Conservation (phyloP, 2,888 invertebrate genomes). For the Trichopria drosophilae region DNA sequence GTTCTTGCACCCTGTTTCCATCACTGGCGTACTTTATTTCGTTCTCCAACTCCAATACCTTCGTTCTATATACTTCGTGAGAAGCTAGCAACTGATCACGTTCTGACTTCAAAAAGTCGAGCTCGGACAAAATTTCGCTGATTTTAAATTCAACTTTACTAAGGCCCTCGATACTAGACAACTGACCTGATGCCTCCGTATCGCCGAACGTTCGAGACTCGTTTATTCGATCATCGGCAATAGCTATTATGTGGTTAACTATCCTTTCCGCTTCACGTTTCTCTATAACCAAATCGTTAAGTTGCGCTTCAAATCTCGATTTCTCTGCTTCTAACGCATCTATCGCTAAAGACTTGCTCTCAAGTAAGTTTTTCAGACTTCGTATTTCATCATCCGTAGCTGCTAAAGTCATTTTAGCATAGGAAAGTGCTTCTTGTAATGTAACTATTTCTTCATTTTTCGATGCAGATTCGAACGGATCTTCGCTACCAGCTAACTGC, state of each 20-base stretch:
- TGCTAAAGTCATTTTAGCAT: too few species aligned
- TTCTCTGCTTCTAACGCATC: slow-evolving; percentile 23
- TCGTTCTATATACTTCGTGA: slow-evolving; percentile 35
- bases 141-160: slow-evolving; percentile 1
- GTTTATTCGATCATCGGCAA: too few species aligned
- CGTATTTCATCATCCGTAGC: slow-evolving; percentile 24
- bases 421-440: slow-evolving; percentile 6
- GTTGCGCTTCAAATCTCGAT: slow-evolving; percentile 22
- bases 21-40: slow-evolving; percentile 37
- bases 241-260: too few species aligned
- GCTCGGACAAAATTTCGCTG: slow-evolving; percentile 1
- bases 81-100: slow-evolving; percentile 34
- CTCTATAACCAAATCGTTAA: slow-evolving; percentile 23
- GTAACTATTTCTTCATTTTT: slow-evolving; percentile 24
- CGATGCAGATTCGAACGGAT: slow-evolving; percentile 6
- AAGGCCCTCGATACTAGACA: slow-evolving; percentile 2
- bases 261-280: too few species aligned
- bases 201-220: too few species aligned
- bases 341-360: slow-evolving; percentile 15
- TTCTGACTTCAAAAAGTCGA: slow-evolving; percentile 29
- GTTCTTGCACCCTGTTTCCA: slow-evolving; percentile 22
- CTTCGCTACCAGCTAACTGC: slow-evolving; percentile 28
- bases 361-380: slow-evolving; percentile 17
- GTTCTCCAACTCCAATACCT: slow-evolving; percentile 39
- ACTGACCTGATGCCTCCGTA: too few species aligned